A percentile compares a stretch with the other conserved stretches of the same genome.
phyloP scores from a whole-genome alignment of 2,888 invertebrate genomes.

The Exocentrus adspersus region DNA sequence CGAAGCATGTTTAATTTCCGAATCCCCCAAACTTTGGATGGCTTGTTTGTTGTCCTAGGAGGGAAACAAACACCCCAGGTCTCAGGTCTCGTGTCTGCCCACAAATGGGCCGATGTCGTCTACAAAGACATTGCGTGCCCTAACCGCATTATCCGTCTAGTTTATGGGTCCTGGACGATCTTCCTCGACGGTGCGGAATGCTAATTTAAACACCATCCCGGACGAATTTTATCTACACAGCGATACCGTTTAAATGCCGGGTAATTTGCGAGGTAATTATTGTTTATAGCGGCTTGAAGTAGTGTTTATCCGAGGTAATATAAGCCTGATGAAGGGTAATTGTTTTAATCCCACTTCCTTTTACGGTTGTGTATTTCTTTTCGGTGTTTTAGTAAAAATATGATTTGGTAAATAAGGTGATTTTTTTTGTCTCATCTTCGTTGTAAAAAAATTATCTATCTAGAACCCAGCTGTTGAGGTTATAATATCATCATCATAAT shows the following conservation, averaged over 20 bases:
- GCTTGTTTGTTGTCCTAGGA: neutral
- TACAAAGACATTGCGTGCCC: constrained; percentile 39
- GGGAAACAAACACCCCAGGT: neutral
- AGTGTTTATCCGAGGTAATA: too few relatives aligned
- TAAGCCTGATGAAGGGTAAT: too few relatives aligned
- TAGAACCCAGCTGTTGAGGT: too few relatives aligned
- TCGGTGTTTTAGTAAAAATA: too few relatives aligned
- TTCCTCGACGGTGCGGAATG: constrained; percentile 40
- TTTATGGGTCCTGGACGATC: constrained; percentile 45
- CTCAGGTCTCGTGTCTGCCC: neutral
- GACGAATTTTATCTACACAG: constrained; percentile 14
- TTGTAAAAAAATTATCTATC: too few relatives aligned
- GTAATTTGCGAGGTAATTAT: constrained; percentile 5
- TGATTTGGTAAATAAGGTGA: too few relatives aligned
- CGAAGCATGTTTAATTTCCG: too few relatives aligned
- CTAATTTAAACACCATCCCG: constrained; percentile 44
- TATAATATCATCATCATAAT: too few relatives aligned
- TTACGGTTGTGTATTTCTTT: too few relatives aligned
- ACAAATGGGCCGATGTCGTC: neutral
- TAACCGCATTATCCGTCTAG: constrained; percentile 39
- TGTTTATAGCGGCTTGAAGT: neutral
- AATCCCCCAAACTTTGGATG: too few relatives aligned
- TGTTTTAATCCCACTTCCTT: too few relatives aligned
- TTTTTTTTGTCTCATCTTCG: too few relatives aligned
- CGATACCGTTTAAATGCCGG: constrained; percentile 5